These are phyloP conservation scores for Arenaria interpres DNA, from an alignment of 2,113 vertebrate genomes.

Conservation along the genomic window DNA sequence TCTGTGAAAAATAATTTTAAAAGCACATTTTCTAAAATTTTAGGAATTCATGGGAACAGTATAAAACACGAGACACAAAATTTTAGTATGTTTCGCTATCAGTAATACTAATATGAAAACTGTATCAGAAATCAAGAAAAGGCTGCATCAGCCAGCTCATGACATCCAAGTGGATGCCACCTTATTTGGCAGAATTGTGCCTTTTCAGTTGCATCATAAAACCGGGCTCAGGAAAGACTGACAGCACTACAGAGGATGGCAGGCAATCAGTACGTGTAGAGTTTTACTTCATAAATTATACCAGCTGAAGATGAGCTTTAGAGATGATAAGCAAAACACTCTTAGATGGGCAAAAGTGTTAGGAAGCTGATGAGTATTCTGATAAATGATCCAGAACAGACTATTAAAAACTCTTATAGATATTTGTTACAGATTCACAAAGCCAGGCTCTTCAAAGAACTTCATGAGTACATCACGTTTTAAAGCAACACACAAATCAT, in stretches of 20 bases:
- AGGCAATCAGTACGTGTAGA: background rate
- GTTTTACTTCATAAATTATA: background rate
- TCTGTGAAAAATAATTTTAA: background rate
- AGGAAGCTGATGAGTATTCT: background rate
- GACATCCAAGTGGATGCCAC: background rate
- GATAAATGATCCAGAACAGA: constrained; percentile 23
- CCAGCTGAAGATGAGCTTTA: background rate
- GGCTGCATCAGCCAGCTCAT: background rate
- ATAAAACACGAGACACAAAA: background rate
- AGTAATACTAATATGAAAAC: background rate
- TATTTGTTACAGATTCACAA: background rate
- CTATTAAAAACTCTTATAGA: background rate
- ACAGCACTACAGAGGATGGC: background rate
- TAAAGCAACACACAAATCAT: background rate
- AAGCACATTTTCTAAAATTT: background rate
- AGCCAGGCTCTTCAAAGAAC: background rate
- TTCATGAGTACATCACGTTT: background rate
- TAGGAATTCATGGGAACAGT: background rate
- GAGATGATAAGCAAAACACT: background rate
- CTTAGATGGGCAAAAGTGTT: background rate
- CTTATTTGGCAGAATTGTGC: background rate
- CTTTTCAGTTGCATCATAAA: background rate
- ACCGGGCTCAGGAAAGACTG: background rate
- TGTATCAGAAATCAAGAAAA: background rate
- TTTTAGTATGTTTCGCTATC: background rate